These are phyloP conservation scores for Platysteira castanea DNA, from an alignment of 2,113 vertebrate genomes.

Conservation along the genomic window DNA sequence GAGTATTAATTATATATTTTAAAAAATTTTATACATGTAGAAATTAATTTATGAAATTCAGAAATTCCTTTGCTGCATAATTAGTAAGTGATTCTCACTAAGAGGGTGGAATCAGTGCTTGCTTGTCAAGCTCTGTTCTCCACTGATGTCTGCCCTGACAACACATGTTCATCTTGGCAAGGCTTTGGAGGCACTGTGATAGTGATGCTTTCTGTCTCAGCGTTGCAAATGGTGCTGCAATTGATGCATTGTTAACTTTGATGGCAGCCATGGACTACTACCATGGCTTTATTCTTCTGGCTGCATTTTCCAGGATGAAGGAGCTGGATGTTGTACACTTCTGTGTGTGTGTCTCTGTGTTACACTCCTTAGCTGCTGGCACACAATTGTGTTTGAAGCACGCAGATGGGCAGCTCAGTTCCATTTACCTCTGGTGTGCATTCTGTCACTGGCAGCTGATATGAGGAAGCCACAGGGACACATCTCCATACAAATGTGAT, in stretches of 20 bases:
- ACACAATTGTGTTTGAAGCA: slow-evolving; percentile 70
- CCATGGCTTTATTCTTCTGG: slow-evolving; percentile 49
- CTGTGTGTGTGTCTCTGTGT: background rate
- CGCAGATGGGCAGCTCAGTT: slow-evolving; percentile 77
- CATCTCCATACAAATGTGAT: slow-evolving; percentile 75
- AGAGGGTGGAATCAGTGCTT: slow-evolving; percentile 16
- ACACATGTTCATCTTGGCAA: slow-evolving; percentile 59
- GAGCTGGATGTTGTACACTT: slow-evolving; percentile 1
- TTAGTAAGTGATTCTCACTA: slow-evolving; percentile 46
- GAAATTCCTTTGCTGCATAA: slow-evolving; percentile 33
- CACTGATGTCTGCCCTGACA: slow-evolving; percentile 42
- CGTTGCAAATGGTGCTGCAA: slow-evolving; percentile 11
- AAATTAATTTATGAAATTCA: slow-evolving; percentile 28
- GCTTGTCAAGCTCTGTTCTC: slow-evolving; percentile 50
- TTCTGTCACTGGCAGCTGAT: slow-evolving; percentile 64
- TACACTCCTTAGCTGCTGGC: slow-evolving; percentile 61
- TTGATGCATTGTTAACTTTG: slow-evolving; percentile 41
- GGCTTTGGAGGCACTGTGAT: background rate
- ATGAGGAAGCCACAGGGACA: slow-evolving; percentile 45
- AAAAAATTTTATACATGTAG: background rate
- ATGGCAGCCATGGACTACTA: slow-evolving; percentile 6
- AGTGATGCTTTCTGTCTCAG: background rate
- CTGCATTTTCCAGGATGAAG: slow-evolving; percentile 46
- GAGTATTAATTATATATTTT: background rate
- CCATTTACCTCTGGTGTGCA: slow-evolving; percentile 61